Evolutionary conservation across 2,113 vertebrate genomes (phyloP), one percentile per base, ranked within the genome.

Genomic region (Emydocephalus ijimae): DNA sequence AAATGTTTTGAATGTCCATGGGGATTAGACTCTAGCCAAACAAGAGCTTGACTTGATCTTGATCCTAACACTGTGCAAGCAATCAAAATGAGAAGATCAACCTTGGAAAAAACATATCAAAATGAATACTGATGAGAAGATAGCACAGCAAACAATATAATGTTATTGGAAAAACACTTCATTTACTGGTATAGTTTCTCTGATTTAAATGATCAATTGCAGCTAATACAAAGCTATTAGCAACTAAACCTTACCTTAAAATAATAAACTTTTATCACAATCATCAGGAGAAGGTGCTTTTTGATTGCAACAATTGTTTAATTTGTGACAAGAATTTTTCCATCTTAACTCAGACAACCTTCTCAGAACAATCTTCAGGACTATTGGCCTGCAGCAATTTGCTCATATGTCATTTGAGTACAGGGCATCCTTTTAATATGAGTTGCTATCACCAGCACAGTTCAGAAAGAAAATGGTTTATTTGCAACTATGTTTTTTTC

Each of bases 381-480:
- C 90, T 88, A 94, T 93, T 88, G 95, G 64, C 96, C 93, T 95
- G 95, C 85, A 95, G 87, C 45, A 95, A 9, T 92, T 95, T 94
- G 21, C 69, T 61, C 93, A 14, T 93, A 90, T 0, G 94, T 5
- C 8, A 92, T 14, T 74, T 93, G 95, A 95, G 93, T 24, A 21
- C 10, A 26, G 21, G 64, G 87, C 92, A 92, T 5, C 0, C 59
- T 14, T 39, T 94, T 52, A 74, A 86, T 94, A 91, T 94, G 55
- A 94, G 86, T 50, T 81, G 59, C 85, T 95, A 95, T 94, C 61
- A 14, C 11, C 5, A 23, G 89, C 7, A 85, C 55, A 50, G 94
- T 96, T 96, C 89, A 64, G 89, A 96, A 96, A 95, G 64, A 54
- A 97, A 96, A 95, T 93, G 59, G 4, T 21, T 91, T 85, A 94